phyloP scores from a whole-genome alignment of 2,888 invertebrate genomes.

The Dicycla oo region DNA sequence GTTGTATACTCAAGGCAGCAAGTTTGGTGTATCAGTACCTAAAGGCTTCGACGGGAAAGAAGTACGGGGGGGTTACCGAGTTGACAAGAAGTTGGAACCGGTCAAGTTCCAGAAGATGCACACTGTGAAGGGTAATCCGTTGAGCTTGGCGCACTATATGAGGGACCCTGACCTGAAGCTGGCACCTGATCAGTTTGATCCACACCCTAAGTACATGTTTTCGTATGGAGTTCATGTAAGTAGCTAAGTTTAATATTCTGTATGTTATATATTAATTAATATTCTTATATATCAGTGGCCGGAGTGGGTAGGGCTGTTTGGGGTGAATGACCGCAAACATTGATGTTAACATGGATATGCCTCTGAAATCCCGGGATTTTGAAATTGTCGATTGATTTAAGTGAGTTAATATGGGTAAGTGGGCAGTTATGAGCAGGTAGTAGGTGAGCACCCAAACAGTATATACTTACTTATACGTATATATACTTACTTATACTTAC shows the following conservation, averaged over 20 bases:
- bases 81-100: constrained; percentile 55
- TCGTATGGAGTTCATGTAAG: constrained; percentile 85
- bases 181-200: constrained; percentile 65
- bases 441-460: no score
- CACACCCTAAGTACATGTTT: constrained; percentile 77
- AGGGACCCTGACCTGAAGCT: constrained; percentile 56
- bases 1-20: constrained; percentile 24
- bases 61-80: constrained; percentile 6
- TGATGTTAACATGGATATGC: no score
- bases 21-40: not conserved
- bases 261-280: no score
- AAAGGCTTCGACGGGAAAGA: constrained; percentile 20
- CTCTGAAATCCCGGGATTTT: no score
- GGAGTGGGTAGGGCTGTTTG: no score
- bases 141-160: constrained; percentile 72
- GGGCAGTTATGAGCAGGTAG: no score
- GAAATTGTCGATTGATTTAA: no score
- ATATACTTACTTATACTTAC: no score
- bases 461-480: no score
- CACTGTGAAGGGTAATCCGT: constrained; percentile 67
- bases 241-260: constrained; percentile 50
- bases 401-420: no score
- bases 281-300: no score
- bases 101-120: constrained; percentile 70
- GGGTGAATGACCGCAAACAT: no score